phyloP scores from a whole-genome alignment of 2,113 vertebrate genomes.

The Brachyistius frenatus region DNA sequence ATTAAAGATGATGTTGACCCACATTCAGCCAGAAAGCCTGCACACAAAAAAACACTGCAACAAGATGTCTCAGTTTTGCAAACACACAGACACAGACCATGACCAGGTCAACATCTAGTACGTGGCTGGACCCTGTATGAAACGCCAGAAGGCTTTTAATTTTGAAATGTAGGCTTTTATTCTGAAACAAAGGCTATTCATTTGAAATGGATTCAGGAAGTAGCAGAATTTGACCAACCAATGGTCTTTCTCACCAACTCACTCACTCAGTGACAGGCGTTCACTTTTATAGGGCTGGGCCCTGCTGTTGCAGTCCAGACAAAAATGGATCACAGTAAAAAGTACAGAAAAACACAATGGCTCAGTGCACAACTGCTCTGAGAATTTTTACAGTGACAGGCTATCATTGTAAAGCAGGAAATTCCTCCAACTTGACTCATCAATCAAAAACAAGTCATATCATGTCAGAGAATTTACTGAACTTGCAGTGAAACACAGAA shows the following conservation, averaged over 20 bases:
- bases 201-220: no score
- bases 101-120: no score
- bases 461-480: constrained; percentile 44
- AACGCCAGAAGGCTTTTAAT: no score
- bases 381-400: neutral
- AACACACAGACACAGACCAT: neutral
- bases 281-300: no score
- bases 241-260: no score
- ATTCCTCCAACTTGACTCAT: constrained; percentile 66
- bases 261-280: no score
- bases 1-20: constrained; percentile 38
- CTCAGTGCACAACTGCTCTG: constrained; percentile 3
- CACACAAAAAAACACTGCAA: neutral
- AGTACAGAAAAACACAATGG: neutral
- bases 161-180: no score
- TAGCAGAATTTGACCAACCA: no score
- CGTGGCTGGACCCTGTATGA: no score
- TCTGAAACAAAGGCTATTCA: no score
- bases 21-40: constrained; percentile 12
- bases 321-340: neutral
- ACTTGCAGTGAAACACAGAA: no score
- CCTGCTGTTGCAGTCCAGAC: no score
- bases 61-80: constrained; percentile 1
- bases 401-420: constrained; percentile 47
- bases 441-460: constrained; percentile 62